phyloP scores from a whole-genome alignment of 2,888 invertebrate genomes.

The Ichneumon xanthorius region DNA sequence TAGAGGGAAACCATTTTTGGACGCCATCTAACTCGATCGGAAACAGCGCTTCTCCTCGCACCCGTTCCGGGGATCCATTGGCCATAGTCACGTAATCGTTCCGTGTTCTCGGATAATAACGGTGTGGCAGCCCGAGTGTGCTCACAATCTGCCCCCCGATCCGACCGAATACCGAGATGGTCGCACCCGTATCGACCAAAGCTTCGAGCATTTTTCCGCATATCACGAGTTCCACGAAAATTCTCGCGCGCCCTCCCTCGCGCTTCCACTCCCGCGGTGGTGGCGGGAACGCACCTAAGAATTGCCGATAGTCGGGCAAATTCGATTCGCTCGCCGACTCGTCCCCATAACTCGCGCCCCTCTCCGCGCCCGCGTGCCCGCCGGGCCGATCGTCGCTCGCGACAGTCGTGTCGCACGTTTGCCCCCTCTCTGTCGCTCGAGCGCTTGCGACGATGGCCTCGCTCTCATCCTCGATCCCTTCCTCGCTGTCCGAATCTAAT shows the following conservation, averaged over 20 bases:
- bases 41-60: not conserved
- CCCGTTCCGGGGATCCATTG: not conserved
- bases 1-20: constrained; percentile 1
- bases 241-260: not conserved
- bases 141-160: not conserved
- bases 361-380: not conserved
- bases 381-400: not conserved
- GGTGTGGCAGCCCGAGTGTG: not conserved
- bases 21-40: constrained; percentile 1
- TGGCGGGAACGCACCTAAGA: not conserved
- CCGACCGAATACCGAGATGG: not conserved
- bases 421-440: not conserved
- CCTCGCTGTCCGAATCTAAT: no score
- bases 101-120: not conserved
- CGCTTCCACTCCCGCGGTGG: constrained; percentile 6
- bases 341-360: not conserved
- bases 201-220: not conserved
- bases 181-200: not conserved
- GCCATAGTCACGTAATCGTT: constrained; percentile 15
- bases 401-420: not conserved
- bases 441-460: no score
- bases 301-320: not conserved
- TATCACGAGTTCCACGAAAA: not conserved
- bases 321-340: no score
- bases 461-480: no score